Conservation (phyloP, 2,888 invertebrate genomes). For the Trichacis sp. region DNA sequence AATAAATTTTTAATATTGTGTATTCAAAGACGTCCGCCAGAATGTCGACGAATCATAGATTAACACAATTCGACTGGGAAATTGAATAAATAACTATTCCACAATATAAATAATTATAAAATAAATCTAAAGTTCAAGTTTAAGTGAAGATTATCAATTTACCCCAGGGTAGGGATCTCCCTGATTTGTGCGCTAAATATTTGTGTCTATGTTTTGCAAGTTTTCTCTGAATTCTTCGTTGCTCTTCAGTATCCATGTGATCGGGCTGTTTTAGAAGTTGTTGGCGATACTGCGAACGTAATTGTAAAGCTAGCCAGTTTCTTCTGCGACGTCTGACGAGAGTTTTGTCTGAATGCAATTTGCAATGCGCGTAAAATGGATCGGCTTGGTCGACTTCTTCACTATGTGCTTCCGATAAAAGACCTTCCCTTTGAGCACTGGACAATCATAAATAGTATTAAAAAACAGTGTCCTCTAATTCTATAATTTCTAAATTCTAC, state of each 20-base stretch:
- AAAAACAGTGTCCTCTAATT: too few species aligned
- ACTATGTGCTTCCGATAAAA: constrained; percentile 91
- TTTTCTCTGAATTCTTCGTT: constrained; percentile 82
- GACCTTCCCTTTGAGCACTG: constrained; percentile 93
- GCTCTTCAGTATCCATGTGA: constrained; percentile 77
- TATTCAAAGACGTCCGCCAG: too few species aligned
- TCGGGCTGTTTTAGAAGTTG: constrained; percentile 73
- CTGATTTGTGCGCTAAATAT: constrained; percentile 80
- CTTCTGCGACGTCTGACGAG: constrained; percentile 83
- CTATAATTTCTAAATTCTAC: too few species aligned
- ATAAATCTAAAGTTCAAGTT: too few species aligned
- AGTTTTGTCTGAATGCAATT: constrained; percentile 92
- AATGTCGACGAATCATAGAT: too few species aligned
- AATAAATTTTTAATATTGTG: too few species aligned
- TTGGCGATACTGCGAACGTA: constrained; percentile 80
- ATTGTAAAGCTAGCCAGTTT: constrained; percentile 89
- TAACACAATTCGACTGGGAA: too few species aligned
- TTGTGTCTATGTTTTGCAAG: constrained; percentile 87
- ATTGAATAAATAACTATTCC: too few species aligned
- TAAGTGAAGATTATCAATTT: constrained; percentile 37
- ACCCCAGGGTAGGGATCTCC: constrained; percentile 89
- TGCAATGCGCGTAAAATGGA: constrained; percentile 97
- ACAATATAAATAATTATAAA: too few species aligned
- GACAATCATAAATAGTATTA: too few species aligned
- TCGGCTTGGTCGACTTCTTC: constrained; percentile 93